Conservation (phyloP, 1,140 invertebrate genomes). For the Drosophila grimshawi region DNA sequence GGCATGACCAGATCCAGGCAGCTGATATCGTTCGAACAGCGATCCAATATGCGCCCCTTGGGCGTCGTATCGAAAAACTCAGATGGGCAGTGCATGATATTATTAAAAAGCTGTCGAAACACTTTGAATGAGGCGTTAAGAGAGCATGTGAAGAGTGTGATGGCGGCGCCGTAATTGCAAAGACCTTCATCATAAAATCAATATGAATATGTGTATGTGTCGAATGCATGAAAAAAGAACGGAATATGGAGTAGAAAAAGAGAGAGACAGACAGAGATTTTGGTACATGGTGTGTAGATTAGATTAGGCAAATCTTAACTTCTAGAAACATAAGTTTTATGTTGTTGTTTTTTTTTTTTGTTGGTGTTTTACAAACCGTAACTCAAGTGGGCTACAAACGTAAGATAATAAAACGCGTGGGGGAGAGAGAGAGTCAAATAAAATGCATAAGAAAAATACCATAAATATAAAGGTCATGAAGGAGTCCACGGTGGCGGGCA, state of each 20-base stretch:
- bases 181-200: slow-evolving; percentile 43
- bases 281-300: not conserved
- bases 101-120: slow-evolving; percentile 85
- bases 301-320: slow-evolving; percentile 22
- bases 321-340: slow-evolving; percentile 37
- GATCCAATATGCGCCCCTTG: slow-evolving; percentile 89
- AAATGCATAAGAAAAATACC: slow-evolving; percentile 85
- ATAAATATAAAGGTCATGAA: slow-evolving; percentile 89
- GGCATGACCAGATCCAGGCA: slow-evolving; percentile 87
- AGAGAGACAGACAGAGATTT: slow-evolving; percentile 21
- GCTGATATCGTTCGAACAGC: slow-evolving; percentile 91
- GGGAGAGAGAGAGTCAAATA: slow-evolving; percentile 43
- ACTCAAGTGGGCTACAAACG: slow-evolving; percentile 64
- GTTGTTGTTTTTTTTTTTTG: slow-evolving; percentile 18
- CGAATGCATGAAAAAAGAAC: slow-evolving; percentile 15
- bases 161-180: slow-evolving; percentile 85
- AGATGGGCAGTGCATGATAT: slow-evolving; percentile 88
- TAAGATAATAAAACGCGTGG: slow-evolving; percentile 84
- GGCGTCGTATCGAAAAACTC: slow-evolving; percentile 92
- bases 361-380: slow-evolving; percentile 66
- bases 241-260: slow-evolving; percentile 13
- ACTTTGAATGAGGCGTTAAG: slow-evolving; percentile 86
- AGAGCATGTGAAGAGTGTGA: slow-evolving; percentile 87
- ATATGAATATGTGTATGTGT: not conserved
- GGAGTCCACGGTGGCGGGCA: slow-evolving; percentile 89